phyloP scores from a whole-genome alignment of 2,113 vertebrate genomes.

The Dicrurus megarhynchus region DNA sequence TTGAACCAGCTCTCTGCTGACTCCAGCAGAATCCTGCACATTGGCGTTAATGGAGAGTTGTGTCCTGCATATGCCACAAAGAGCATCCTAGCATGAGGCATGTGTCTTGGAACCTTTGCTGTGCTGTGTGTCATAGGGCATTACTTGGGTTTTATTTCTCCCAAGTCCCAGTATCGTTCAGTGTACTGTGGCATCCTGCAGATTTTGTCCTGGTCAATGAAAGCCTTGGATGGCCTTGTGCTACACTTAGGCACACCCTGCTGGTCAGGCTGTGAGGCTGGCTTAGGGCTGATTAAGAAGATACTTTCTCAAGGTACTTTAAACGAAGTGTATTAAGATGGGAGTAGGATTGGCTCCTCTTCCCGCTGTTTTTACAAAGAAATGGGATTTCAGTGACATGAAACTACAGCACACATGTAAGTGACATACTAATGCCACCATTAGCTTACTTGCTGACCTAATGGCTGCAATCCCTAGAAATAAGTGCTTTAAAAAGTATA shows the following conservation, averaged over 20 bases:
- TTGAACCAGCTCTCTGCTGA: not conserved
- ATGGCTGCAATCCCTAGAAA: not conserved
- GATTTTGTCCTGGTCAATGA: not conserved
- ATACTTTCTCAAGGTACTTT: not conserved
- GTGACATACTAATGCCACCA: not conserved
- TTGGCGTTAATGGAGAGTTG: not conserved
- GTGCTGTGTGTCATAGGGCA: not conserved
- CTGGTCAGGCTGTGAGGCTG: not conserved
- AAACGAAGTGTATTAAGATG: not conserved
- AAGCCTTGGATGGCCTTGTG: not conserved
- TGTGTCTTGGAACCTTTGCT: not conserved
- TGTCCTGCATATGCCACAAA: not conserved
- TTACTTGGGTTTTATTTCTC: not conserved
- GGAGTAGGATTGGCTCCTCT: not conserved
- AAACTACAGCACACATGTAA: not conserved
- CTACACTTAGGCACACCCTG: slow-evolving; percentile 10
- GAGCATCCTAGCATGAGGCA: not conserved
- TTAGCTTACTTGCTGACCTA: not conserved
- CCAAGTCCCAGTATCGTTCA: not conserved
- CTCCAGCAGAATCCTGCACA: not conserved
- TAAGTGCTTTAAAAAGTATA: not conserved
- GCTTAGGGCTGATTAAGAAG: not conserved
- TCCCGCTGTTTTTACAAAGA: not conserved
- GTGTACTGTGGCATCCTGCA: not conserved
- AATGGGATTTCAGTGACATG: not conserved